Percentiles rank a stretch among this genome's conserved stretches.
Conservation (phyloP, 2,113 vertebrate species). For the Terrapene triunguis region DNA sequence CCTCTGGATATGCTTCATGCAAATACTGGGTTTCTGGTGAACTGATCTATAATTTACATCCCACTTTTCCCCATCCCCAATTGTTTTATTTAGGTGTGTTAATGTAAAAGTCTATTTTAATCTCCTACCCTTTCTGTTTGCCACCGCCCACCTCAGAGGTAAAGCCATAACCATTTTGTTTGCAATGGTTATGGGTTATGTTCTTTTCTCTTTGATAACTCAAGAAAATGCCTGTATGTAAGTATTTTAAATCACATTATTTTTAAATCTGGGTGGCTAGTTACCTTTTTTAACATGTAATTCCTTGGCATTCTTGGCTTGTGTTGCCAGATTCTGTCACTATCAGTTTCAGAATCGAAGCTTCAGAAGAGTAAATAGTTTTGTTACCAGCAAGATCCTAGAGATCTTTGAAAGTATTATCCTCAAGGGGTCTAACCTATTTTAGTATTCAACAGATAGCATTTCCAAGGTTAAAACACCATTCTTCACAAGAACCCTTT, state of each 20-base stretch:
- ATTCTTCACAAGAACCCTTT: neutral
- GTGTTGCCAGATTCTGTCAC: neutral
- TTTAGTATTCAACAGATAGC: neutral
- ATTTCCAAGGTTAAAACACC: constrained; percentile 2
- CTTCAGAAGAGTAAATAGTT: neutral
- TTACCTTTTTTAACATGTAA: neutral
- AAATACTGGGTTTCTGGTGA: neutral
- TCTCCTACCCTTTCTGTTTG: neutral
- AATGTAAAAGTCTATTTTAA: neutral
- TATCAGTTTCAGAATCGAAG: neutral
- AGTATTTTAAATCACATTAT: neutral
- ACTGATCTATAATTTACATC: neutral
- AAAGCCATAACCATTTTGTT: neutral
- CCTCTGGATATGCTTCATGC: neutral
- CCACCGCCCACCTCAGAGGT: neutral
- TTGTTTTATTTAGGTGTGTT: accelerated
- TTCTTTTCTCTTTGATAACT: neutral
- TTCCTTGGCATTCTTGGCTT: neutral
- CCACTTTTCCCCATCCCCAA: neutral
- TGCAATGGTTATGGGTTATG: neutral
- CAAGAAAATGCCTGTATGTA: neutral
- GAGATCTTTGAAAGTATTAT: constrained; percentile 3
- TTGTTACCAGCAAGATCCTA: neutral
- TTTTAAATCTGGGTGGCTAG: neutral
- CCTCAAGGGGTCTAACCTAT: neutral